A percentile compares a stretch with the other conserved stretches of the same genome.
Evolutionary conservation across 2,797 vertebrate species (phyloP).

Genomic region (Gorsachius magnificus): DNA sequence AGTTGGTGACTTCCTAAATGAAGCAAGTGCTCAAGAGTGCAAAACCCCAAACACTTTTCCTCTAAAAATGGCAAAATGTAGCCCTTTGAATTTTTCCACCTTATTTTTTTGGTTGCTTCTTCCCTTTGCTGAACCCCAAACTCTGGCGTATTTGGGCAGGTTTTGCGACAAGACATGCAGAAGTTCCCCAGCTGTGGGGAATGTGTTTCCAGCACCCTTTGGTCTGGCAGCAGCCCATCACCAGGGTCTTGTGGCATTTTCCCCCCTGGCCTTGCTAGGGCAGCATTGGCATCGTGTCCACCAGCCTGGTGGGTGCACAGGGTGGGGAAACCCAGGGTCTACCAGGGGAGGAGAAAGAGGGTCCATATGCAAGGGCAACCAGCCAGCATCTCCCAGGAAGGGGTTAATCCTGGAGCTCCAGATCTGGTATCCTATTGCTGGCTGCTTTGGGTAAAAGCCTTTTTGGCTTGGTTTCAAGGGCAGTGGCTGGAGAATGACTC

Average conservation of each 20-base stretch:
- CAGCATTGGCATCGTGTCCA: accelerated
- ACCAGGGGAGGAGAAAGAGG: neutral
- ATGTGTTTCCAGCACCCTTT: neutral
- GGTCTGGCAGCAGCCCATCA: neutral
- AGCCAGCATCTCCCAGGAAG: neutral
- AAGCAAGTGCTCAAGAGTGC: neutral
- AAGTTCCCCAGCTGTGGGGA: neutral
- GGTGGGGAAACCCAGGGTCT: neutral
- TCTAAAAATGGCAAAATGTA: neutral
- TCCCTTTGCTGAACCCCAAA: neutral
- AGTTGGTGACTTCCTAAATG: neutral
- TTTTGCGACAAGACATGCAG: neutral
- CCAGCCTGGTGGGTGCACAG: accelerated
- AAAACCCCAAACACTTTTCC: neutral
- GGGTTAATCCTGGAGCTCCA: slow-evolving; percentile 61
- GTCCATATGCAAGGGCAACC: neutral
- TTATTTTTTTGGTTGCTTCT: neutral
- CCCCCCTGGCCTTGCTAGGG: neutral
- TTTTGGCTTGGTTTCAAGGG: slow-evolving; percentile 75
- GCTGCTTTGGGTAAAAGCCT: slow-evolving; percentile 72
- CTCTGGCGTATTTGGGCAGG: neutral
- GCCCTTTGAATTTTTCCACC: neutral
- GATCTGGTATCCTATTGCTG: slow-evolving; percentile 64
- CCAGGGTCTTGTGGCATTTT: accelerated
- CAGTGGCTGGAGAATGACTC: slow-evolving; percentile 60